Evolutionary conservation across 2,113 vertebrate species (phyloP).

Genomic region (Corythoichthys haematopterus): DNA sequence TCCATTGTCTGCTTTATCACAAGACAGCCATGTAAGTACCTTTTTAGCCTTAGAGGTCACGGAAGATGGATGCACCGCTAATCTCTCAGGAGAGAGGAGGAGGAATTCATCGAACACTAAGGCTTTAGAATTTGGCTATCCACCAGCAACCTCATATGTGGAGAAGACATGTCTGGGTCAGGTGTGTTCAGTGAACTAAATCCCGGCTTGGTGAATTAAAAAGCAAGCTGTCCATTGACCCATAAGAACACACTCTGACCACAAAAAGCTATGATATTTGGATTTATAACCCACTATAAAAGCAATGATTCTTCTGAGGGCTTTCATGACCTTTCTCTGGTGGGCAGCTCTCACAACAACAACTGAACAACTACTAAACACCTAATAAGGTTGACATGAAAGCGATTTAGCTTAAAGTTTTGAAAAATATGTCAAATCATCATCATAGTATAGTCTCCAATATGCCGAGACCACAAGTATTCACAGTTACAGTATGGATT

Average conservation of each 20-base stretch:
- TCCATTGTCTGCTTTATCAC: conserved; percentile 69
- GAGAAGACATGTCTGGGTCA: conserved; percentile 33
- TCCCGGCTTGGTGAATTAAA: conserved; percentile 60
- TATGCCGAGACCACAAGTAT: conserved; percentile 1
- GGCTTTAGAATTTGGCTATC: conserved; percentile 72
- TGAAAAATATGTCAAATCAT: conserved; percentile 10
- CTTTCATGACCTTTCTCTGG: conserved; percentile 52
- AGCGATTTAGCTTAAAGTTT: not conserved
- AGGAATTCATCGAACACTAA: conserved; percentile 38
- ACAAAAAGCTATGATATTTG: conserved; percentile 67
- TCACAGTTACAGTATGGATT: conserved; percentile 17
- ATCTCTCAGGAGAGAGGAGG: conserved; percentile 64
- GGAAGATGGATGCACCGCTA: conserved; percentile 56
- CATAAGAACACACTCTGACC: conserved; percentile 61
- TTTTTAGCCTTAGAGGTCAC: conserved; percentile 67
- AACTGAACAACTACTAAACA: not conserved
- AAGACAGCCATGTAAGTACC: conserved; percentile 66
- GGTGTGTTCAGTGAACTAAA: conserved; percentile 69
- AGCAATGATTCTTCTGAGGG: conserved; percentile 57
- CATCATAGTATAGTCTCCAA: not conserved
- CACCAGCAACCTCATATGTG: conserved; percentile 67
- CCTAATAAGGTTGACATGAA: not conserved
- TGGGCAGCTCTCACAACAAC: no score
- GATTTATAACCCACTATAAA: conserved; percentile 54
- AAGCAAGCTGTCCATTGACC: conserved; percentile 57